Percentiles rank a stretch among this genome's conserved stretches.
Conservation (phyloP, 2,888 invertebrate species). For the Drosophila fulvimacula region DNA sequence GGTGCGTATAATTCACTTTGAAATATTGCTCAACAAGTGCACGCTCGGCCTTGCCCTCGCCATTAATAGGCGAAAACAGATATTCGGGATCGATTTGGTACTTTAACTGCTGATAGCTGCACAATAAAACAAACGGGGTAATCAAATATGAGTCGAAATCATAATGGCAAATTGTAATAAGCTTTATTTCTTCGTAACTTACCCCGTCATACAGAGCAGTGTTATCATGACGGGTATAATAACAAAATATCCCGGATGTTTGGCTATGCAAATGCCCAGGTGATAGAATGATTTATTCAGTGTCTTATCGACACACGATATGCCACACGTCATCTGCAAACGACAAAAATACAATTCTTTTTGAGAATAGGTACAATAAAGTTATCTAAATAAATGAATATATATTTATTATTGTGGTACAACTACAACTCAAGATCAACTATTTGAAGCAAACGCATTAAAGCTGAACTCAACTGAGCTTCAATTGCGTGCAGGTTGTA, state of each 20-base stretch:
- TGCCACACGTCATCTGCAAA: slow-evolving; percentile 89
- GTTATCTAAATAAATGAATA: slow-evolving; percentile 7
- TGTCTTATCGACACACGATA: slow-evolving; percentile 92
- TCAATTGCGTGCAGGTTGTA: slow-evolving; percentile 43
- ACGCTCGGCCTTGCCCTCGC: slow-evolving; percentile 93
- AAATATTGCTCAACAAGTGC: slow-evolving; percentile 93
- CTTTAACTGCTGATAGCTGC: slow-evolving; percentile 90
- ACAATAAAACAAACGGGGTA: slow-evolving; percentile 15
- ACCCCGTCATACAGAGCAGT: slow-evolving; percentile 92
- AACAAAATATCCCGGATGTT: slow-evolving; percentile 94
- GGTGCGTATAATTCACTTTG: slow-evolving; percentile 94
- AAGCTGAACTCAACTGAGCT: slow-evolving; percentile 11
- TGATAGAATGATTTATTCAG: slow-evolving; percentile 93
- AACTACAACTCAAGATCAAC: slow-evolving; percentile 17
- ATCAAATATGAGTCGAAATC: background rate
- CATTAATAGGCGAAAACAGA: slow-evolving; percentile 94
- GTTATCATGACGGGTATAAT: slow-evolving; percentile 93
- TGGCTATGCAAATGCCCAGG: slow-evolving; percentile 91
- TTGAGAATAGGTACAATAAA: slow-evolving; percentile 1
- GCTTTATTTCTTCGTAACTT: slow-evolving; percentile 42
- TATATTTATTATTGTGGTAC: slow-evolving; percentile 1
- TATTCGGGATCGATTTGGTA: slow-evolving; percentile 98
- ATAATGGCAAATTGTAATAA: background rate
- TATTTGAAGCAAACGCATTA: slow-evolving; percentile 19
- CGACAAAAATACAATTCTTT: slow-evolving; percentile 2